Evolutionary conservation across 2,113 vertebrate genomes (phyloP).

Genomic region (Plotosus lineatus): DNA sequence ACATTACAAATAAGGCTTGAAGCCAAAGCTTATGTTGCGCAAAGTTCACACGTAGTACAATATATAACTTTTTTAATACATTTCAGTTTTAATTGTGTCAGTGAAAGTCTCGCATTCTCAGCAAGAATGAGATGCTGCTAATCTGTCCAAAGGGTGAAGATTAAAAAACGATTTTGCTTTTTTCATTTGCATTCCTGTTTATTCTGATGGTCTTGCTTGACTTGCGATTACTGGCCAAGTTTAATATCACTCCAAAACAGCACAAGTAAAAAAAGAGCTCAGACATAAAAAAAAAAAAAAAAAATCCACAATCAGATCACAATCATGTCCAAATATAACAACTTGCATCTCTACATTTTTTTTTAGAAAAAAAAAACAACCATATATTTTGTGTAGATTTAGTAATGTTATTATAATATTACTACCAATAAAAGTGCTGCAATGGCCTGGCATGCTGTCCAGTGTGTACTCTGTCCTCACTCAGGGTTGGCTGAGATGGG

Average conservation of each 20-base stretch:
- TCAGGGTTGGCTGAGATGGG: too few species aligned
- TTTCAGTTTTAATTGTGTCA: neutral
- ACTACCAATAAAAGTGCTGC: too few species aligned
- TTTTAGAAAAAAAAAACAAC: too few species aligned
- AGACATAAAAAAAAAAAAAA: neutral
- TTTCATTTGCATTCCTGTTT: neutral
- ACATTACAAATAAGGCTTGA: neutral
- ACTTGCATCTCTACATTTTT: too few species aligned
- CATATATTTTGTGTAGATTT: too few species aligned
- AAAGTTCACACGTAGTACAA: neutral
- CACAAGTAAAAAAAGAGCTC: neutral
- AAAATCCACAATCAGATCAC: too few species aligned
- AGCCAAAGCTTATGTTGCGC: neutral
- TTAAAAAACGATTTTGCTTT: neutral
- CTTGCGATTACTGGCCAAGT: neutral
- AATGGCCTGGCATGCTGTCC: too few species aligned
- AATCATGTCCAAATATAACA: too few species aligned
- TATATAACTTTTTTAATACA: neutral
- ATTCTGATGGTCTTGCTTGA: neutral
- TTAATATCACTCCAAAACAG: neutral
- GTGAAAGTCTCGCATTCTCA: neutral
- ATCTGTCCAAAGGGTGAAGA: neutral
- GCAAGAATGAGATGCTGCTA: neutral
- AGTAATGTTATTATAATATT: too few species aligned
- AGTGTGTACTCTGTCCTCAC: too few species aligned